Evolutionary conservation across 2,797 vertebrate species (phyloP).

Genomic region (Molossus alvarezi): DNA sequence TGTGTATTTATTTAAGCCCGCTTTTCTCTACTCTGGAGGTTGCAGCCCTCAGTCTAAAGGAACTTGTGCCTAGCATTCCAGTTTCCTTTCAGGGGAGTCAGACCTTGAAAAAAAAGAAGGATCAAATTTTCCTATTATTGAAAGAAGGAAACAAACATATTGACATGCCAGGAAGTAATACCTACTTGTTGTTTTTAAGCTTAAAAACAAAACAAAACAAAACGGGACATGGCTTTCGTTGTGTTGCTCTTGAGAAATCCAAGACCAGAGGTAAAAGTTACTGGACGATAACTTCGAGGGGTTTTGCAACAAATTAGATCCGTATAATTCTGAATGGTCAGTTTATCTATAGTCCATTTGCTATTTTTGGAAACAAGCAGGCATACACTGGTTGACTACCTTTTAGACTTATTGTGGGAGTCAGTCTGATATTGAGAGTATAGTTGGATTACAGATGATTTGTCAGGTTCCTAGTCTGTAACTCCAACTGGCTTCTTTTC

Average conservation of each 20-base stretch:
- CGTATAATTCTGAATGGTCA: neutral
- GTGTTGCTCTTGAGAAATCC: constrained; percentile 6
- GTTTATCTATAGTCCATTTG: neutral
- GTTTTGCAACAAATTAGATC: constrained; percentile 49
- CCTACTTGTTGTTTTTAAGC: neutral
- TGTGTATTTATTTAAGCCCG: neutral
- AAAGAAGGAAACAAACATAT: neutral
- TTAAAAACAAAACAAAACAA: neutral
- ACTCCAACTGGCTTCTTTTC: constrained; percentile 27
- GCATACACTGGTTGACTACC: neutral
- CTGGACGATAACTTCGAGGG: neutral
- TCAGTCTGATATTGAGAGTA: neutral
- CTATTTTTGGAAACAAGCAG: constrained; percentile 22
- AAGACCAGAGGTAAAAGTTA: constrained; percentile 52
- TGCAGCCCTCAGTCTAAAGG: neutral
- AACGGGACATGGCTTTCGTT: neutral
- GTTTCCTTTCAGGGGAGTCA: constrained; percentile 3
- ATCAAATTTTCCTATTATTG: neutral
- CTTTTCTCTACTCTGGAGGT: neutral
- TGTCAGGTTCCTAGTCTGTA: neutral
- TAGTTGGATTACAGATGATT: neutral
- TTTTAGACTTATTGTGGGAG: neutral
- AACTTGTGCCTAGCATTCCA: neutral
- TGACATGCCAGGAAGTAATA: constrained; percentile 38
- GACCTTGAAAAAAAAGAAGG: neutral